These are phyloP conservation scores for Chloroclysta siterata DNA, from an alignment of 2,888 invertebrate genomes.

Conservation along the genomic window DNA sequence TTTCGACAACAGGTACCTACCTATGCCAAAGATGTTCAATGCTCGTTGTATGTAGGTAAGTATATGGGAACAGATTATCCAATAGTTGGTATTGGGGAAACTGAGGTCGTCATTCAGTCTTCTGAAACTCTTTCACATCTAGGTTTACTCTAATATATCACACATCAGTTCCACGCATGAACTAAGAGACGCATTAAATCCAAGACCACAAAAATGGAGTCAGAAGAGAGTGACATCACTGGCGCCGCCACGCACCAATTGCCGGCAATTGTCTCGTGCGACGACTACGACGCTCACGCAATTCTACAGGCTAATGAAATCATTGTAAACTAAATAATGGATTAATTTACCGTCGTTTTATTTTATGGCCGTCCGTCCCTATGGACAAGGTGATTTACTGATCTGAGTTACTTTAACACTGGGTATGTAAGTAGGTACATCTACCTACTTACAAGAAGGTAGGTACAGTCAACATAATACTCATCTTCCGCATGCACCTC, in stretches of 20 bases:
- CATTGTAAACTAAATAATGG: constrained; percentile 67
- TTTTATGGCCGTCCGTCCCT: constrained; percentile 49
- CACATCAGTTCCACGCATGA: neutral
- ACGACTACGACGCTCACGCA: constrained; percentile 53
- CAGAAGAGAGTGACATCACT: constrained; percentile 71
- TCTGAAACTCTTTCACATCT: no score
- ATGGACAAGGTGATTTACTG: constrained; percentile 15
- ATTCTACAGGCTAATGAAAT: constrained; percentile 68
- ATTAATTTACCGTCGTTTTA: constrained; percentile 35
- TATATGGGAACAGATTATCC: no score
- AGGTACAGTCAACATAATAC: neutral
- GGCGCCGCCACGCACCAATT: constrained; percentile 79
- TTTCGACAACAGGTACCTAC: no score
- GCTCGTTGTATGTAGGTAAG: no score
- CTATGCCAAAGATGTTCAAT: no score
- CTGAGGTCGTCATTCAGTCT: no score
- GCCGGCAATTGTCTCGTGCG: constrained; percentile 76
- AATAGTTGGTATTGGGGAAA: no score
- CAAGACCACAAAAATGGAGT: constrained; percentile 32
- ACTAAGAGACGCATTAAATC: neutral
- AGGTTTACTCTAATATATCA: neutral
- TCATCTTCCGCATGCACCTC: no score
- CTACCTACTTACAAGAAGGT: no score
- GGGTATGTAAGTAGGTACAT: neutral
- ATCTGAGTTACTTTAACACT: neutral